phyloP scores from a whole-genome alignment of 2,797 vertebrate genomes.

The Cheirogaleus major region DNA sequence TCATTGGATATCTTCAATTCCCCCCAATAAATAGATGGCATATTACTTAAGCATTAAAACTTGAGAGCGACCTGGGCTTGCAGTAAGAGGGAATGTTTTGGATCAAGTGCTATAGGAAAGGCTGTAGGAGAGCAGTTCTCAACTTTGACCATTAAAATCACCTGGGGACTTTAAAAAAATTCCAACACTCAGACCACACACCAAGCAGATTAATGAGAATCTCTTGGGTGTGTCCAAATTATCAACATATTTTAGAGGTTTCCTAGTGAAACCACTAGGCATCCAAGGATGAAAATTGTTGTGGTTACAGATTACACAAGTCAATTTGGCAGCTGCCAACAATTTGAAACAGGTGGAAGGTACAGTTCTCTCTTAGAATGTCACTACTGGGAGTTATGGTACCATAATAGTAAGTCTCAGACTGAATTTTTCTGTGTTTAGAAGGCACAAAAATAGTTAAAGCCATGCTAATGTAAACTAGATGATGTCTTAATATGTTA shows the following conservation, averaged over 20 bases:
- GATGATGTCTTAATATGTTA: background rate
- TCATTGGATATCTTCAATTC: background rate
- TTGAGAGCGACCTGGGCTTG: background rate
- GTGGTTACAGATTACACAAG: background rate
- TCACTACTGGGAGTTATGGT: background rate
- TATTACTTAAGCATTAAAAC: background rate
- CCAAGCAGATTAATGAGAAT: background rate
- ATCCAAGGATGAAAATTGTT: background rate
- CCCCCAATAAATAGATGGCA: background rate
- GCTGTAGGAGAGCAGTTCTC: background rate
- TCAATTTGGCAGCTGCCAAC: background rate
- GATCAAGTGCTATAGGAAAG: background rate
- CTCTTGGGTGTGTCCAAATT: background rate
- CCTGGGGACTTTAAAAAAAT: background rate
- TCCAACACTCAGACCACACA: background rate
- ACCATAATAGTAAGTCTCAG: background rate
- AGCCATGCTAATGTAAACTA: background rate
- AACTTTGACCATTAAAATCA: background rate
- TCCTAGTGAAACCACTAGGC: background rate
- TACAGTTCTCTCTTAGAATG: background rate
- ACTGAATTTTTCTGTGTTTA: background rate
- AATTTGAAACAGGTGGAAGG: background rate
- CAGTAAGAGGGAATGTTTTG: background rate
- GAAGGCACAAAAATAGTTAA: background rate
- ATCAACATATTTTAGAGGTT: background rate